Percentiles rank a stretch among this genome's conserved stretches.
These are phyloP conservation scores for Leptodactylus fallax DNA, from an alignment of 2,797 vertebrate species.

Conservation along the genomic window DNA sequence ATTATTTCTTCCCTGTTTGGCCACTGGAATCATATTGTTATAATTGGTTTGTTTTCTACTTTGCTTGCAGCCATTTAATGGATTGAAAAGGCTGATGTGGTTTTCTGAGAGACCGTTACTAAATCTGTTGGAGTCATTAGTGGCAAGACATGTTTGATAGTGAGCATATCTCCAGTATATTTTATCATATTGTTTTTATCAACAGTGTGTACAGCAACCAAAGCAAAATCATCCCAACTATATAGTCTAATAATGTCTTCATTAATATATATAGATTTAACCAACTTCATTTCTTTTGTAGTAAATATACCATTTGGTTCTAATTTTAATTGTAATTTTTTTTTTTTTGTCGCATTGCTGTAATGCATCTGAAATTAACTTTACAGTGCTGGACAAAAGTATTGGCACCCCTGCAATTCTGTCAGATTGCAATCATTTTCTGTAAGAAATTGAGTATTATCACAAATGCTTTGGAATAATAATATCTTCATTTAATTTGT, in stretches of 20 bases:
- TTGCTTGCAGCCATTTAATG: conserved; percentile 32
- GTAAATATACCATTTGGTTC: too few species aligned
- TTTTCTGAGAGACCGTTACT: conserved; percentile 17
- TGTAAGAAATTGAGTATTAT: too few species aligned
- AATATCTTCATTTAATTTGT: too few species aligned
- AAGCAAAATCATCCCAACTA: not conserved
- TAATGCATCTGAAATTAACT: too few species aligned
- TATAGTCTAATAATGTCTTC: not conserved
- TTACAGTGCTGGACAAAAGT: too few species aligned
- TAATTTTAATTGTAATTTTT: too few species aligned
- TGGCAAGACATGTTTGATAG: conserved; percentile 7
- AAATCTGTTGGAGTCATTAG: conserved; percentile 41
- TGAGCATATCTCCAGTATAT: not conserved
- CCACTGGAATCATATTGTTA: not conserved
- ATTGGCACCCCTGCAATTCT: too few species aligned
- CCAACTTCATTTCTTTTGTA: not conserved
- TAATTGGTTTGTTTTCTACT: conserved; percentile 25
- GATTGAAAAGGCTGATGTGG: conserved; percentile 29
- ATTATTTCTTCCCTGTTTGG: not conserved
- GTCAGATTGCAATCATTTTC: too few species aligned
- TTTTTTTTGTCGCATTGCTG: too few species aligned
- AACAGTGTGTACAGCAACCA: not conserved
- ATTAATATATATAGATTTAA: not conserved
- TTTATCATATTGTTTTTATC: not conserved
- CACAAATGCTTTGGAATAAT: too few species aligned